Evolutionary conservation across 2,888 invertebrate species (phyloP).

Genomic region (Hypolimnas misippus): DNA sequence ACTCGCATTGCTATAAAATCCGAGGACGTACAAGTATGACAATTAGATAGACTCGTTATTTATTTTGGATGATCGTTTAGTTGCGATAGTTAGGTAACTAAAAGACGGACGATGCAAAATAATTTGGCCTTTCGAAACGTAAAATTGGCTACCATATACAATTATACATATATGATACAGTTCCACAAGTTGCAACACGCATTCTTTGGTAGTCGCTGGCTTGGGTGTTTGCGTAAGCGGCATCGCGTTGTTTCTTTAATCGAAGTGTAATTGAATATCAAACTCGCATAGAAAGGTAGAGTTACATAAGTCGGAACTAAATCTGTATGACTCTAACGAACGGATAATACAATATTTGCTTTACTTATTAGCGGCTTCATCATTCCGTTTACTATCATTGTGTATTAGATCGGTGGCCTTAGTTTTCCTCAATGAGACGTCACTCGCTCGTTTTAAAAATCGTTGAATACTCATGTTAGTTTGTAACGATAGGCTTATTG

Average conservation of each 20-base stretch:
- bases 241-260: slow-evolving; percentile 39
- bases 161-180: slow-evolving; percentile 24
- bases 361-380: not conserved
- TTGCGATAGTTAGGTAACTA: not conserved
- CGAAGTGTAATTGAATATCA: slow-evolving; percentile 42
- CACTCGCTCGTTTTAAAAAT: not conserved
- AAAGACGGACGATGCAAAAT: not conserved
- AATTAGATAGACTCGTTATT: not conserved
- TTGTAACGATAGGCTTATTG: not conserved
- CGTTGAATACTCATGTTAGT: not conserved
- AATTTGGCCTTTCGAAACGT: not conserved
- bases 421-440: slow-evolving; percentile 24
- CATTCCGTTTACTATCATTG: not conserved
- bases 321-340: slow-evolving; percentile 16
- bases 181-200: slow-evolving; percentile 32
- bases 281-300: slow-evolving; percentile 42
- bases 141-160: slow-evolving; percentile 1
- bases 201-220: slow-evolving; percentile 11
- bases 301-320: slow-evolving; percentile 39
- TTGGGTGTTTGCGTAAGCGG: slow-evolving; percentile 39
- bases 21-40: not conserved
- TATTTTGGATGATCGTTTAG: not conserved
- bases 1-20: not conserved
- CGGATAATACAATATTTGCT: slow-evolving; percentile 2
- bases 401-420: not conserved